Evolutionary conservation across 2,888 invertebrate genomes (phyloP).

Genomic region (Antheraea assamensis): DNA sequence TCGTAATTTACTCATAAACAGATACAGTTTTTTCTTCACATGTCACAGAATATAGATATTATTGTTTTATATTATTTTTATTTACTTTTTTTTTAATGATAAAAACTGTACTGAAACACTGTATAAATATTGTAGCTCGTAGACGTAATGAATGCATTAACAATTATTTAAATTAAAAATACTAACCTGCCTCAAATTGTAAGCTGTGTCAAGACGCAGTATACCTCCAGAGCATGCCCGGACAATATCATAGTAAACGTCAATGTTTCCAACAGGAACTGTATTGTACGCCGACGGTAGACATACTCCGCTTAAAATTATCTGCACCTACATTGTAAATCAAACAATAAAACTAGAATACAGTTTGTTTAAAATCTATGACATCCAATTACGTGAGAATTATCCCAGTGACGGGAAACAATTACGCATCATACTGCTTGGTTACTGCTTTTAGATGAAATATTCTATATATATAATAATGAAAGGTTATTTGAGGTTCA

Average conservation of each 20-base stretch:
- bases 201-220: constrained; percentile 42
- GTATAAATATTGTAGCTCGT: no score
- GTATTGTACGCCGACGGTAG: constrained; percentile 16
- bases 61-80: no score
- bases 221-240: constrained; percentile 59
- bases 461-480: no score
- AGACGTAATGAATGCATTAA: no score
- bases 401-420: background rate
- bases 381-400: background rate
- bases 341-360: background rate
- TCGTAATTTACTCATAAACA: no score
- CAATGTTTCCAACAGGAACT: constrained; percentile 32
- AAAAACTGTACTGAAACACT: no score
- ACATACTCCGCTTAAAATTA: constrained; percentile 58
- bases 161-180: no score
- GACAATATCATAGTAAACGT: constrained; percentile 59
- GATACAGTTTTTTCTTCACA: no score
- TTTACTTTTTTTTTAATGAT: no score
- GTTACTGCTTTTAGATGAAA: no score
- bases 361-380: background rate
- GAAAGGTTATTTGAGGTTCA: no score
- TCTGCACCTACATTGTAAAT: constrained; percentile 35
- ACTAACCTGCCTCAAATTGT: constrained; percentile 50
- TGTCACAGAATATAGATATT: no score
- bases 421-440: background rate